Percentiles rank a stretch among this genome's conserved stretches.
Evolutionary conservation across 2,113 vertebrate species (phyloP).

Genomic region (Saguinus imperator): DNA sequence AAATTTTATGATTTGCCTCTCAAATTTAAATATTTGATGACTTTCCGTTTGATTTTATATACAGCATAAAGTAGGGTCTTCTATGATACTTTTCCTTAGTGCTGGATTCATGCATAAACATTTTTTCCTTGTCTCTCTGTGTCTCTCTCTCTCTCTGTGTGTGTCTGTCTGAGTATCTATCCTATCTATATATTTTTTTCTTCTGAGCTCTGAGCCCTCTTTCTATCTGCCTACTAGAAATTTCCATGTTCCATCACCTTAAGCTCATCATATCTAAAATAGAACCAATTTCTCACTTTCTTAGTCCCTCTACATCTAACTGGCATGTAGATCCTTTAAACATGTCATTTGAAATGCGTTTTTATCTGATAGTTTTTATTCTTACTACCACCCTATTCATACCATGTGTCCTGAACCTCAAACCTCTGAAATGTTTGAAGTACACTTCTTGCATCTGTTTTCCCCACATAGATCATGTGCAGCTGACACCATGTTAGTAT

Average conservation of each 20-base stretch:
- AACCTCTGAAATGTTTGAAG: neutral
- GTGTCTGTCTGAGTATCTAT: neutral
- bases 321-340: neutral
- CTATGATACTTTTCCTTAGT: neutral
- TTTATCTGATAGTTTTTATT: neutral
- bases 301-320: neutral
- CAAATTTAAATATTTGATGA: neutral
- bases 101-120: neutral
- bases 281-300: neutral
- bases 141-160: neutral
- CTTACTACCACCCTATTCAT: neutral
- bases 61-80: neutral
- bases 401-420: neutral
- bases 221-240: neutral
- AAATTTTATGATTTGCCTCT: neutral
- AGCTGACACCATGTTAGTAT: neutral
- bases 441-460: neutral
- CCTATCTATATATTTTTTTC: neutral
- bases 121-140: neutral
- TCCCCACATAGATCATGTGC: neutral
- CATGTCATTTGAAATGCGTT: neutral
- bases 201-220: neutral
- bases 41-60: neutral
- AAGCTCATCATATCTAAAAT: neutral
- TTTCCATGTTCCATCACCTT: neutral